Evolutionary conservation across 2,888 invertebrate genomes (phyloP), one percentile per base, ranked within the genome.

Genomic region (Unio pictorum): DNA sequence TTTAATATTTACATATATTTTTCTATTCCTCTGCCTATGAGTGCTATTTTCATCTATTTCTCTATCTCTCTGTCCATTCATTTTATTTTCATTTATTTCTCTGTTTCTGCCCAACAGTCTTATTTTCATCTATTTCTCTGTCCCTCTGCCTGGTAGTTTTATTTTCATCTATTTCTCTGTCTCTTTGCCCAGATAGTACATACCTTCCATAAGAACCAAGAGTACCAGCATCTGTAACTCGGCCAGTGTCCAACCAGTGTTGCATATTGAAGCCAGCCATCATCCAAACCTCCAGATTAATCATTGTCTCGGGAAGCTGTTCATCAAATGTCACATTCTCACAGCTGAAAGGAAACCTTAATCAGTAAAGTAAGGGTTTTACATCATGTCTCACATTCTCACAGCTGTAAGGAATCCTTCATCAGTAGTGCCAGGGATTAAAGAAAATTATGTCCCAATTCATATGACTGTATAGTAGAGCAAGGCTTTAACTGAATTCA

Each of bases 201-300:
- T 78, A 90, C 90, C 90, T 89, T 70, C 90, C 90, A 74, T 84
- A 84, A 7, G 90, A 90, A 56, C 91, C 91, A 11, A 91, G 84
- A 7, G 88, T 88, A 7, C 91, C 91, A 67, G 86, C 85, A 74
- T 89, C 89, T 55, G 87, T 81, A 34, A 91, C 76, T 61, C 84
- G 73, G 30, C 84, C 84, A 28, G 81, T 81, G 30, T 79, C 76
- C 4, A 84, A 87, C 81, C 91, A 90, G 67, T 81, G 83, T 56
- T 90, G 90, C 54, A 91, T 90, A 82, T 93, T 93, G 67, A 92
- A 91, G 61, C 93, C 92, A 0, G 94, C 92, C 30, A 93, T 92
- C 72, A 93, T 90, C 93, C 94, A 94, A 0, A 94, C 93, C 87
- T 94, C 95, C 83, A 95, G 89, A 87, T 95, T 94, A 26, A 95